These are phyloP conservation scores for Melanophora roralis DNA, from an alignment of 2,888 invertebrate genomes.

Conservation along the genomic window DNA sequence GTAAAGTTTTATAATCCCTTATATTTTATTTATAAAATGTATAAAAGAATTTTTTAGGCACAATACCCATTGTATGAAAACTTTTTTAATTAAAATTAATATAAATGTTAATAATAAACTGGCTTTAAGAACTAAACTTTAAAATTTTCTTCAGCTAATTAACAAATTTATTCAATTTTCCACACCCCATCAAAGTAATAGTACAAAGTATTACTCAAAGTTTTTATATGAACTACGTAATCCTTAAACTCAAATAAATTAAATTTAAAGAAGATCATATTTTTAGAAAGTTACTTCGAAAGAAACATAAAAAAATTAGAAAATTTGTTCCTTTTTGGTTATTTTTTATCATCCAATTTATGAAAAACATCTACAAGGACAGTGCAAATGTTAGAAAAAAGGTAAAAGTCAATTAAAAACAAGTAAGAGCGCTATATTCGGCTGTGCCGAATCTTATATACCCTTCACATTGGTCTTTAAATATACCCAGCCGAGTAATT, in stretches of 20 bases:
- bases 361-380: background rate
- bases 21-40: no score
- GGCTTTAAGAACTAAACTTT: background rate
- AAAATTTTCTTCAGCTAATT: background rate
- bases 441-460: no score
- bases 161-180: background rate
- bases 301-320: background rate
- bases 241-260: background rate
- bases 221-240: no score
- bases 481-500: no score
- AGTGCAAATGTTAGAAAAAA: conserved; percentile 1
- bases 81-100: background rate
- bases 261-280: background rate
- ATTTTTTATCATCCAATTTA: background rate
- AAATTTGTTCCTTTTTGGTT: background rate
- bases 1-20: no score
- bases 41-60: no score
- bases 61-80: no score
- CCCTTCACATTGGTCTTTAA: no score
- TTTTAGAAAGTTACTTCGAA: background rate
- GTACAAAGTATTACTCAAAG: background rate
- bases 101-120: background rate
- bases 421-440: no score
- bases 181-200: background rate
- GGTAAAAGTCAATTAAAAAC: no score